phyloP scores from a whole-genome alignment of 2,797 vertebrate genomes.

The Yasuhikotakia modesta region DNA sequence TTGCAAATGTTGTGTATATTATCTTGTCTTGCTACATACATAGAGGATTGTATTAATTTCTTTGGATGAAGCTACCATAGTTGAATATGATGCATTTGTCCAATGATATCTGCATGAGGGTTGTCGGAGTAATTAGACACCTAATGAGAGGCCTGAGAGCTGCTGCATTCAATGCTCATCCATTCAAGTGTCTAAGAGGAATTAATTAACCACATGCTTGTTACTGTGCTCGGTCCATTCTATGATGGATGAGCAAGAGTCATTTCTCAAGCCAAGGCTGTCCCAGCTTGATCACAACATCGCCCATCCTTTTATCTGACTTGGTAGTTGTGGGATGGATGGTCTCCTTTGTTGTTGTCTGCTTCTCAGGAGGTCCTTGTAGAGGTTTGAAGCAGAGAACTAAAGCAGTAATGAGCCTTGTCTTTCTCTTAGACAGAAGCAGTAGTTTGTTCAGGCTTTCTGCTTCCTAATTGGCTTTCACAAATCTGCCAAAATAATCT shows the following conservation, averaged over 20 bases:
- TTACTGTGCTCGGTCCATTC: slow-evolving; percentile 49
- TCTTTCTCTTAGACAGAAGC: slow-evolving; percentile 61
- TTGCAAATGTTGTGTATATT: background rate
- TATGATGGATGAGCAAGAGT: slow-evolving; percentile 49
- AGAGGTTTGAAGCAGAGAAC: slow-evolving; percentile 59
- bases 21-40: background rate
- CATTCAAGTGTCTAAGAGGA: slow-evolving; percentile 59
- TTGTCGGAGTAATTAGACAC: slow-evolving; percentile 58
- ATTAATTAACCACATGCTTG: slow-evolving; percentile 65
- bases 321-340: background rate
- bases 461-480: slow-evolving; percentile 73
- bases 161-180: slow-evolving; percentile 56
- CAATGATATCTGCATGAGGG: slow-evolving; percentile 49
- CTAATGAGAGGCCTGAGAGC: slow-evolving; percentile 60
- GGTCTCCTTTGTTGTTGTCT: slow-evolving; percentile 46
- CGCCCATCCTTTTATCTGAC: slow-evolving; percentile 20
- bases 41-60: background rate
- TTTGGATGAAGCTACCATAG: slow-evolving; percentile 30
- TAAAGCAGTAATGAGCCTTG: slow-evolving; percentile 61
- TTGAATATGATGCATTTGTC: slow-evolving; percentile 33
- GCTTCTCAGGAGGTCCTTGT: slow-evolving; percentile 58
- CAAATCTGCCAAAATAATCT: slow-evolving; percentile 67
- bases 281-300: background rate
- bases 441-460: slow-evolving; percentile 65
- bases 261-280: slow-evolving; percentile 37